Percentiles rank a stretch among this genome's conserved stretches.
Evolutionary conservation across 2,888 invertebrate species (phyloP).

Genomic region (Nipponacmea schrenckii): DNA sequence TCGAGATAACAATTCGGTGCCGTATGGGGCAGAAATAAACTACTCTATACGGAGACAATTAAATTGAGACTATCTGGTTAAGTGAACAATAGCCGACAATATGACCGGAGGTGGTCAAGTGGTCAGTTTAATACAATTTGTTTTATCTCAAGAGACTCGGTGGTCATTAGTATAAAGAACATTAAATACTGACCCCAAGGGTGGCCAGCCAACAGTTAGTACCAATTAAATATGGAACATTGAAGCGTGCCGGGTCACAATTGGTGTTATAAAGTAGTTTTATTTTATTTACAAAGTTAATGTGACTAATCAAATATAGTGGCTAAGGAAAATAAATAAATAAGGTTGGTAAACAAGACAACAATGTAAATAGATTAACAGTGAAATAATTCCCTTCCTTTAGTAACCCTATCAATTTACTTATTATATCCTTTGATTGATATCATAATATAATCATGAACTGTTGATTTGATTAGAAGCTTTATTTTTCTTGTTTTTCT

Average conservation of each 20-base stretch:
- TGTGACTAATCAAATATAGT: neutral
- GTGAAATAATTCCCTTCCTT: neutral
- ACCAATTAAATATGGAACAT: conserved; percentile 1
- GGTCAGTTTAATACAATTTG: conserved; percentile 3
- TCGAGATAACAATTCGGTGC: too few species aligned
- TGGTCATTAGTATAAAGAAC: conserved; percentile 1
- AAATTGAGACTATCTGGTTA: too few species aligned
- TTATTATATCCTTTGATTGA: neutral
- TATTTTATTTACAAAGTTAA: neutral
- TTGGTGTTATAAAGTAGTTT: neutral
- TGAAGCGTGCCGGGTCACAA: conserved; percentile 4
- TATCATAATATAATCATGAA: too few species aligned
- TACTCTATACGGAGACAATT: too few species aligned
- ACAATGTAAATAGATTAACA: neutral
- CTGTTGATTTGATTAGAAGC: too few species aligned
- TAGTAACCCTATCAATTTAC: neutral
- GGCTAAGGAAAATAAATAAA: neutral
- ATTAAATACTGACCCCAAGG: conserved; percentile 2
- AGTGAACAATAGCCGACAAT: neutral
- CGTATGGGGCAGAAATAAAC: too few species aligned
- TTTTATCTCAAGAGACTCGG: neutral
- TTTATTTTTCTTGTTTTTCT: too few species aligned
- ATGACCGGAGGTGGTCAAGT: neutral
- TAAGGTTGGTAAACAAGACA: neutral
- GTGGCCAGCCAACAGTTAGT: neutral